Conservation (phyloP, 2,797 vertebrate species). For the Sebastes minor region DNA sequence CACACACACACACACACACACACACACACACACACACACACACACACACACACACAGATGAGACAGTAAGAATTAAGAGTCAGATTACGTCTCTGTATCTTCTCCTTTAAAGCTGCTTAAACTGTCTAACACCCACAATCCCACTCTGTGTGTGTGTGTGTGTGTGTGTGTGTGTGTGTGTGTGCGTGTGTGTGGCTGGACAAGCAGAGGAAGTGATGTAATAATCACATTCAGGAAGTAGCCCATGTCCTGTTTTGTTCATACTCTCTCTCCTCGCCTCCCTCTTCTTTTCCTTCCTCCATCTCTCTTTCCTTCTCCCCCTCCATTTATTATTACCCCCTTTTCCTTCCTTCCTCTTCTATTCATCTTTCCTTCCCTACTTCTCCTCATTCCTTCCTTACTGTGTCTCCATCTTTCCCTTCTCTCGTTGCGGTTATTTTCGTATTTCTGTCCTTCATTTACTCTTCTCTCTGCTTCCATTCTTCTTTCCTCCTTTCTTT, state of each 20-base stretch:
- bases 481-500: background rate
- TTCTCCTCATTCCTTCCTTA: background rate
- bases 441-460: background rate
- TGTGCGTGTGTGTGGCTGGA: background rate
- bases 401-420: background rate
- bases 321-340: background rate
- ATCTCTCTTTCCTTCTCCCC: background rate
- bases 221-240: slow-evolving; percentile 54
- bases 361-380: background rate
- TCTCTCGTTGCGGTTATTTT: background rate
- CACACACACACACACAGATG: slow-evolving; percentile 19
- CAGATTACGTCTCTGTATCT: slow-evolving; percentile 69
- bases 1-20: slow-evolving; percentile 27
- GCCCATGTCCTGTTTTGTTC: slow-evolving; percentile 54
- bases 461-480: background rate
- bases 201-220: slow-evolving; percentile 63
- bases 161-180: background rate
- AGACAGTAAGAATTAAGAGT: slow-evolving; percentile 66
- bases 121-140: slow-evolving; percentile 60
- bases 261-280: background rate
- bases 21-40: background rate
- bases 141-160: slow-evolving; percentile 2
- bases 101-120: slow-evolving; percentile 71
- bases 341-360: background rate
- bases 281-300: background rate